A percentile compares a stretch with the other conserved stretches of the same genome.
phyloP scores from a whole-genome alignment of 2,797 vertebrate species.

The Phrynocephalus forsythii region DNA sequence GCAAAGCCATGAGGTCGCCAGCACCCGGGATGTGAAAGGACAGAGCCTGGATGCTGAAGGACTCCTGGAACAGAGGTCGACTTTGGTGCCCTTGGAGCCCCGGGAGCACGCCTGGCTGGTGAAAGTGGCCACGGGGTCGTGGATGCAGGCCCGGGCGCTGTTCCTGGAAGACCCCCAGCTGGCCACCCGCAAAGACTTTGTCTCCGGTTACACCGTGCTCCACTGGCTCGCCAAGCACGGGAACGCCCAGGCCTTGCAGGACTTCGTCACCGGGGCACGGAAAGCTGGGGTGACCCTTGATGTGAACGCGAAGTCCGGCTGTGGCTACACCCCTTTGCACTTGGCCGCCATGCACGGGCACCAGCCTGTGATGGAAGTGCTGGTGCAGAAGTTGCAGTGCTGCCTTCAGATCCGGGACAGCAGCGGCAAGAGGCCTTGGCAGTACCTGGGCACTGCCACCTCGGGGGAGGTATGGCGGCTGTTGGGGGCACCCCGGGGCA shows the following conservation, averaged over 20 bases:
- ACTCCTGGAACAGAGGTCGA: conserved; percentile 53
- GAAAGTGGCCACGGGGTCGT: conserved; percentile 84
- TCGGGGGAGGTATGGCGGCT: conserved; percentile 84
- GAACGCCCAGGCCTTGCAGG: conserved; percentile 85
- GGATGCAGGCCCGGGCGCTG: conserved; percentile 84
- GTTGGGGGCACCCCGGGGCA: conserved; percentile 81
- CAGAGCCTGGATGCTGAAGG: conserved; percentile 13
- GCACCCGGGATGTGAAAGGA: not conserved
- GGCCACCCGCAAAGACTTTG: conserved; percentile 87
- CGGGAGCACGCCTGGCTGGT: conserved; percentile 91
- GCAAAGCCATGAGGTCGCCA: accelerated
- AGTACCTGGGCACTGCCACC: conserved; percentile 81
- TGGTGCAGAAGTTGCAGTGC: conserved; percentile 87
- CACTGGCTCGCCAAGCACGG: conserved; percentile 98
- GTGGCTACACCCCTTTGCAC: conserved; percentile 92
- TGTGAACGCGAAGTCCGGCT: conserved; percentile 81
- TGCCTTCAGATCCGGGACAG: conserved; percentile 83
- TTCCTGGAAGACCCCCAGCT: conserved; percentile 87
- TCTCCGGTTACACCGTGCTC: conserved; percentile 90
- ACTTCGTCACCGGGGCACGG: conserved; percentile 81
- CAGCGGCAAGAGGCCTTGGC: conserved; percentile 90
- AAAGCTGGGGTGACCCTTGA: conserved; percentile 82
- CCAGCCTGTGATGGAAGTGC: conserved; percentile 84
- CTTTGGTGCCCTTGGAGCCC: conserved; percentile 82
- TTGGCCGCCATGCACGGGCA: conserved; percentile 90